Evolutionary conservation across 2,797 vertebrate genomes (phyloP).

Genomic region (Propithecus perrieri): DNA sequence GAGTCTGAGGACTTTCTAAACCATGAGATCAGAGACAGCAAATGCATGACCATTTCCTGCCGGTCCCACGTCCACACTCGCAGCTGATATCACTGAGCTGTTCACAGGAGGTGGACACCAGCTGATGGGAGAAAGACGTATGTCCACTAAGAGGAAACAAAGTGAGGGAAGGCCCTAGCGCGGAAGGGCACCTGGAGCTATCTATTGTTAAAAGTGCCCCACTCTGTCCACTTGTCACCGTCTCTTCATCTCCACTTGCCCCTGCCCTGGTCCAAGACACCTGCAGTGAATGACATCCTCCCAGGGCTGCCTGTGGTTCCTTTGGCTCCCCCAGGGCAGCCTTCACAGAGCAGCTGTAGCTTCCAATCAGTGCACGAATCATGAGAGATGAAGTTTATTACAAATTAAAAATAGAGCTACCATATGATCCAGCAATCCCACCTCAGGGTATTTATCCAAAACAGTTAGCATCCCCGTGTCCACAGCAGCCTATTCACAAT

Average conservation of each 20-base stretch:
- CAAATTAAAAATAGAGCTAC: neutral
- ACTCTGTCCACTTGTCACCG: neutral
- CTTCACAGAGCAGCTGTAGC: neutral
- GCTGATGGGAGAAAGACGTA: neutral
- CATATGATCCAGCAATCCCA: neutral
- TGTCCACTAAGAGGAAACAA: neutral
- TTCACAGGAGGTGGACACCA: neutral
- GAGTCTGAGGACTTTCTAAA: neutral
- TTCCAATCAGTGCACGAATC: neutral
- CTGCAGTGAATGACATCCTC: neutral
- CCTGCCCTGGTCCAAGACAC: neutral
- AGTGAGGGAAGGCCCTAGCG: too few relatives aligned
- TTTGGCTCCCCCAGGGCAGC: neutral
- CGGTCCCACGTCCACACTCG: neutral
- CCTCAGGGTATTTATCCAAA: neutral
- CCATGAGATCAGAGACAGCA: neutral
- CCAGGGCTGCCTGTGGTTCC: too few relatives aligned
- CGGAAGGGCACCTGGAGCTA: neutral
- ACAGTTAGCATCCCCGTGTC: neutral
- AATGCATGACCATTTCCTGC: accelerated
- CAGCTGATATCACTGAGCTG: too few relatives aligned
- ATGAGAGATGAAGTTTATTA: neutral
- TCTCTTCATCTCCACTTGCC: neutral
- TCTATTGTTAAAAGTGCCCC: neutral
- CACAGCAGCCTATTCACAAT: neutral